These are phyloP conservation scores for Bhutanitis thaidina DNA, from an alignment of 2,888 invertebrate genomes.

Conservation along the genomic window DNA sequence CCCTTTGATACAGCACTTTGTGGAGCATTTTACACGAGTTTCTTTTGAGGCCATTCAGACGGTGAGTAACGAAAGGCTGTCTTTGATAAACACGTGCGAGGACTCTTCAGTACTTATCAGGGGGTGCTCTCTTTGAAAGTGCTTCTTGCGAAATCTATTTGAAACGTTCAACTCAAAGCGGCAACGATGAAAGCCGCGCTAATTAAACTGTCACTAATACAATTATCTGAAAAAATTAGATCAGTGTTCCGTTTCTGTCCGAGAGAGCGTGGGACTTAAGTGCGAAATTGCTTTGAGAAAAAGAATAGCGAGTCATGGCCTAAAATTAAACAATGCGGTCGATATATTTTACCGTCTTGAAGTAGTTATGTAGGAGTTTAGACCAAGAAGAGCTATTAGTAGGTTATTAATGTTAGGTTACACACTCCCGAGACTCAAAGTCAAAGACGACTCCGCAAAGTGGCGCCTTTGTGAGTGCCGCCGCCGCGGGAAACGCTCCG, in stretches of 20 bases:
- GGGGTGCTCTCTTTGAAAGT: conserved; percentile 79
- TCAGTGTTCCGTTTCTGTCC: conserved; percentile 32
- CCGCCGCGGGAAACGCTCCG: conserved; percentile 41
- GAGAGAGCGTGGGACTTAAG: conserved; percentile 7
- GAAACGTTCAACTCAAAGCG: conserved; percentile 77
- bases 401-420: conserved; percentile 71
- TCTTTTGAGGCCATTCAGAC: conserved; percentile 80
- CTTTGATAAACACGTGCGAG: conserved; percentile 81
- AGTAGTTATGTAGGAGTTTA: conserved; percentile 8
- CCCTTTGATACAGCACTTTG: conserved; percentile 79
- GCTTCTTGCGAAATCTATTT: conserved; percentile 79
- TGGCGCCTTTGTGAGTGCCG: conserved; percentile 64
- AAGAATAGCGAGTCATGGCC: conserved; percentile 7
- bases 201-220: conserved; percentile 79
- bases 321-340: neutral
- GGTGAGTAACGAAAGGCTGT: conserved; percentile 80
- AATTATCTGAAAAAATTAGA: conserved; percentile 75
- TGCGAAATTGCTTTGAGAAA: conserved; percentile 1
- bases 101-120: conserved; percentile 81
- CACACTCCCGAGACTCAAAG: conserved; percentile 52
- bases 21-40: conserved; percentile 80
- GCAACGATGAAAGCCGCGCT: conserved; percentile 73
- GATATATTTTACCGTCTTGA: neutral
- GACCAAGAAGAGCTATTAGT: conserved; percentile 47
- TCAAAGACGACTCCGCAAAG: conserved; percentile 71